Percentiles rank a stretch among this genome's conserved stretches.
Conservation (phyloP, 2,797 vertebrate species). For the Corythornis leucogaster region DNA sequence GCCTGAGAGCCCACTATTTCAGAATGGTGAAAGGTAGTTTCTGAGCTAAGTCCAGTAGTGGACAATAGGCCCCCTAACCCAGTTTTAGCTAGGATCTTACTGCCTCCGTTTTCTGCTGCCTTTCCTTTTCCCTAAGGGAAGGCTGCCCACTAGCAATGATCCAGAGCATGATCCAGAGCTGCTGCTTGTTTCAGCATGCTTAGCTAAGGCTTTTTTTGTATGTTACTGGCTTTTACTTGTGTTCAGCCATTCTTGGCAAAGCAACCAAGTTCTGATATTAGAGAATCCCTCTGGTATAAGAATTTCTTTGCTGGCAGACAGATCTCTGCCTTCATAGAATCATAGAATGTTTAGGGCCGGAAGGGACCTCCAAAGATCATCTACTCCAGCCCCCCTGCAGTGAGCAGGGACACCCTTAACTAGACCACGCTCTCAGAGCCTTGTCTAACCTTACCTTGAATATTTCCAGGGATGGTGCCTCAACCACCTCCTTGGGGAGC, state of each 20-base stretch:
- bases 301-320: background rate
- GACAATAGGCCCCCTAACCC: background rate
- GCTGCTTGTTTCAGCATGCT: background rate
- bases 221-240: background rate
- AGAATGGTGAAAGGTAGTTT: background rate
- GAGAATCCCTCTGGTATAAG: background rate
- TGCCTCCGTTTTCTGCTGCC: background rate
- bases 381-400: too few species aligned
- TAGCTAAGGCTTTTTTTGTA: background rate
- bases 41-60: background rate
- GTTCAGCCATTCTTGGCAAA: background rate
- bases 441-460: too few species aligned
- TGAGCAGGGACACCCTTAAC: too few species aligned
- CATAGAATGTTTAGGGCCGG: too few species aligned
- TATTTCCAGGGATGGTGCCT: too few species aligned
- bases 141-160: background rate
- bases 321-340: background rate
- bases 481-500: too few species aligned
- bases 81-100: background rate
- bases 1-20: background rate
- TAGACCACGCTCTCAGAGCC: too few species aligned
- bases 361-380: too few species aligned
- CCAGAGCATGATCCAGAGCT: background rate
- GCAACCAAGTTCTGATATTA: background rate
- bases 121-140: background rate